Evolutionary conservation across 2,888 invertebrate genomes (phyloP), one percentile per base, ranked within the genome.

Genomic region (Andrena trimmerana): DNA sequence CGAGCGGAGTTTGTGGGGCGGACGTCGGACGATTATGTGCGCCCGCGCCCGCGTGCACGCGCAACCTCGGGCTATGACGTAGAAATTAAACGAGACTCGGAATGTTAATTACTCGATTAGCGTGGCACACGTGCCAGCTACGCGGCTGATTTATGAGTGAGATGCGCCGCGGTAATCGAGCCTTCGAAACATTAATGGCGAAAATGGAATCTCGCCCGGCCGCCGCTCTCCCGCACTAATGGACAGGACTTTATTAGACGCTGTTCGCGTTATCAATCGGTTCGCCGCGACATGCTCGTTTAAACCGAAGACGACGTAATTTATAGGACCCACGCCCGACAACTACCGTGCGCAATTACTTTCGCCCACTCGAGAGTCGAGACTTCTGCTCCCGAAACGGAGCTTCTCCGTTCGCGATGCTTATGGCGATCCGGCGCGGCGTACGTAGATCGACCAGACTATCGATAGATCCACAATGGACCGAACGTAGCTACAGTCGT

Each of bases 101-200:
- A 88, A 88, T 88, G 87, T 88, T 88, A 88, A 88, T 88, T 88
- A 84, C 88, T 88, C 88, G 88, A 88, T 88, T 88, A 88, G 80
- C 74, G 81, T 54, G 78, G 78, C 80, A 78, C 88, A 78, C 86
- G 88, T 85, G 88, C 82, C 80, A 83, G 81, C 81, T 71, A 78
- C 62, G 63, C 75, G 81, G 24, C 71, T 88, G 88, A 86, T 86
- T 88, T 83, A 86, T 81, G 78, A 75, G 36, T 6, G 80, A 68
- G 77, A 75, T 63, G 84, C 67, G 48, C 60, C 62, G 13, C 65
- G 71, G 76, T 83, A 81, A 88, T 88, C 63, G 82, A 88, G 79
- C 66, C 82, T 78, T 78, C 72, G 77, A 66, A 67, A 80, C 80
- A 78, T 86, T 86, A 86, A 82, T 78, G 75, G 54, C 72, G 79